Base-by-base conservation (phyloP, 30 jellyfish, hydroid and myxozoan genomes). In the Pseudorhiza aurosa region DNA sequence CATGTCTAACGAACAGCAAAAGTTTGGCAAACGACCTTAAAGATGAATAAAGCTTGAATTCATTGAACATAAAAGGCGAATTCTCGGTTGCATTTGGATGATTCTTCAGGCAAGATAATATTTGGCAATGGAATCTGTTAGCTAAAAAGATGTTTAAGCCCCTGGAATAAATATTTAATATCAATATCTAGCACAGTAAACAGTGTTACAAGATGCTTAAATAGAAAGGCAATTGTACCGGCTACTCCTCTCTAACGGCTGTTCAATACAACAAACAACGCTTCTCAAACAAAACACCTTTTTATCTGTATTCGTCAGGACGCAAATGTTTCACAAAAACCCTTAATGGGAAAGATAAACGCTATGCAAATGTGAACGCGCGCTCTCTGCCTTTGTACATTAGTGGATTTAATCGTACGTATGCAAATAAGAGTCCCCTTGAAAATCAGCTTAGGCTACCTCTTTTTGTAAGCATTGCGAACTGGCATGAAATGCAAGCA, bases 231-330 rank as follows among this genome's bases (percentile, higher is more conserved):
- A 71, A 50, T 50, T n/a, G 40, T 51, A 50, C 72, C 85, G 72
- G 85, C 55, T 19, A 71, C 19, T 71, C 58, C 60, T 25, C 72
- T 71, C 50, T 37, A 49, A 45, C 53, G 68, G 55, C 72, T 71
- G 55, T 71, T 46, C 75, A 60, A 22, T 60, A 9, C 27, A 29
- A 30, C 22, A 60, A 24, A 60, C 50, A 60, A 28, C 28, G 25
- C 22, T n/a, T n/a, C n/a, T 8, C 19, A 47, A 47, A 17, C 25
- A 47, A 47, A 4, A 39, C 24, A 6, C n/a, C 62, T 47, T 47
- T 47, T 47, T 47, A 17, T 47, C n/a, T 6, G 25, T 47, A 47
- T 47, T 47, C n/a, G 62, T 8, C 62, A 47, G 25, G 62, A 47
- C n/a, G 15, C 62, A 8, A 6, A n/a, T n/a, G n/a, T n/a, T n/a